Base-by-base conservation (phyloP, 2,888 invertebrate species). In the Hofmannophila pseudospretella region DNA sequence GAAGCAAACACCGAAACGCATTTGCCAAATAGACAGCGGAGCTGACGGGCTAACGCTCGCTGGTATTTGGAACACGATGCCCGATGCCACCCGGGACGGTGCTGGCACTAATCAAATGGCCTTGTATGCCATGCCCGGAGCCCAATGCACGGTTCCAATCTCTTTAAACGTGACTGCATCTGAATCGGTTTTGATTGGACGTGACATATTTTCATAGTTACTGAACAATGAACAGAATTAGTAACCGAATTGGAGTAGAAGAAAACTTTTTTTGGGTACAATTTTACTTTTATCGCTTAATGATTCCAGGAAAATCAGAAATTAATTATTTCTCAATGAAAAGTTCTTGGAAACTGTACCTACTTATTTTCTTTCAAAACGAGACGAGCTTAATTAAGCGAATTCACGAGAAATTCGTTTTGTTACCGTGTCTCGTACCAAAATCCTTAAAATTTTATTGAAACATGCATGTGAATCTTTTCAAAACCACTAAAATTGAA, bases 1-100 rank as follows among this genome's bases (percentile, higher is more conserved):
- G 76, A 77, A 77, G 72, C 72, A 73, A 74, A 74, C 65, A 71
- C 48, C 49, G 49, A 60, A 69, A 61, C 54, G 64, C 60, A 66
- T 71, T 68, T 62, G 46, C 41, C 39, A 54, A 64, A 61, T 62
- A 53, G 60, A 54, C 53, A 58, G 51, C 51, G 59, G 58, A 58
- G 54, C 47, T 46, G 32, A 44, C 41, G 42, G 41, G n/a, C n/a
- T 27, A 3, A 2, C 36, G n/a, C n/a, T n/a, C n/a, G n/a, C n/a
- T n/a, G n/a, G 41, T 28, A 20, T 31, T 31, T 20, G 33, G 20
- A 14, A 20, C 14, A 26, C 27, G 36, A 27, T 35, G 31, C 34
- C 29, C 31, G 34, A 32, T 41, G 26, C 19, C 33, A 39, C 42
- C 42, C 41, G 43, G 45, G 41, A 42, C 38, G 12, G 39, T 22